phyloP scores from a whole-genome alignment of 1,140 invertebrate species.

The Trichonephila inaurata region DNA sequence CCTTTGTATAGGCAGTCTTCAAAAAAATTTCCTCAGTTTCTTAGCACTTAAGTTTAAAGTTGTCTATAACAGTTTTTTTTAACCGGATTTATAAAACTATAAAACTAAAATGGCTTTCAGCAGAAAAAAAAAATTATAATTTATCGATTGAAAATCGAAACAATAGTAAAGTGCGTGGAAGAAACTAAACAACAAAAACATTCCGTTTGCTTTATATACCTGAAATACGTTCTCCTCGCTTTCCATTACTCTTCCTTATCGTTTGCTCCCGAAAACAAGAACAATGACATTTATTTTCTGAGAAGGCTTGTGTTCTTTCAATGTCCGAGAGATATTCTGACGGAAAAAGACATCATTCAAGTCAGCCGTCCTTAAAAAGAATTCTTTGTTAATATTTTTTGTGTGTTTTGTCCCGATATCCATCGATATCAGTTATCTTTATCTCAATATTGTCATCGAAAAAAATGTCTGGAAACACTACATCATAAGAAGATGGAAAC shows the following conservation, averaged over 20 bases:
- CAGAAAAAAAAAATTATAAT: not conserved
- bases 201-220: not conserved
- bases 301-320: conserved; percentile 15
- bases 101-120: too few species aligned
- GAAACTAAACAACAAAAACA: too few species aligned
- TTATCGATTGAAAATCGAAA: not conserved
- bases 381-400: not conserved
- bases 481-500: too few species aligned
- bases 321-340: not conserved
- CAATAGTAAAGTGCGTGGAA: not conserved
- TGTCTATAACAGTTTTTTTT: too few species aligned
- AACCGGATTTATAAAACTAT: too few species aligned
- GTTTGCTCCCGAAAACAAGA: not conserved
- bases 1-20: too few species aligned
- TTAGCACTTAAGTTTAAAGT: too few species aligned
- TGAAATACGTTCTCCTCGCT: not conserved
- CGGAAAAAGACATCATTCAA: not conserved
- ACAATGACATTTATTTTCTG: conserved; percentile 12
- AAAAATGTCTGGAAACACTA: too few species aligned
- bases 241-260: conserved; percentile 14
- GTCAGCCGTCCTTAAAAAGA: not conserved
- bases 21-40: too few species aligned
- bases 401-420: not conserved
- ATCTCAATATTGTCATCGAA: too few species aligned
- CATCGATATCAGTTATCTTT: not conserved